phyloP scores from a whole-genome alignment of 2,888 invertebrate species.

The Machimus atricapillus region DNA sequence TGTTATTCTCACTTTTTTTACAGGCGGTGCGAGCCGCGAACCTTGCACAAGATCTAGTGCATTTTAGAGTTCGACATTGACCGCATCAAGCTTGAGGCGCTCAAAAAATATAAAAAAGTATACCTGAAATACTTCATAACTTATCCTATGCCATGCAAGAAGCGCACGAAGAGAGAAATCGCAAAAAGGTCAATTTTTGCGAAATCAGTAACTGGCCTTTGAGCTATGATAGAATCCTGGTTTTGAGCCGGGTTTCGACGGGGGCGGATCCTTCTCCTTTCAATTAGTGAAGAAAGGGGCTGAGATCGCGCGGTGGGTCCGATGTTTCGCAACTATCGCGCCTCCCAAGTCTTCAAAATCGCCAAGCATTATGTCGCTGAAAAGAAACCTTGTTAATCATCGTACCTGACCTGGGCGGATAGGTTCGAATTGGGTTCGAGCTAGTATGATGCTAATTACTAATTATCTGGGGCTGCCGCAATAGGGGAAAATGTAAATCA shows the following conservation, averaged over 20 bases:
- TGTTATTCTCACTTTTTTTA: neutral
- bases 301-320: neutral
- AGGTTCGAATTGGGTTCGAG: neutral
- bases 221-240: neutral
- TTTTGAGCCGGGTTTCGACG: neutral
- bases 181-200: neutral
- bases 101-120: neutral
- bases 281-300: neutral
- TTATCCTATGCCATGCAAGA: neutral
- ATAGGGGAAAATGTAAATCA: neutral
- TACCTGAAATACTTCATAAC: neutral
- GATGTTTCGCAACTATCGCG: neutral
- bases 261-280: neutral
- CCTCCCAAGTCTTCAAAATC: neutral
- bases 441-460: neutral
- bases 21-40: neutral
- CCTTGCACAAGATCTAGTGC: neutral
- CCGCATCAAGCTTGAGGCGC: neutral
- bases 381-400: neutral
- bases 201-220: neutral
- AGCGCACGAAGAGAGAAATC: neutral
- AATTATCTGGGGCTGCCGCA: neutral
- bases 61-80: conserved; percentile 1
- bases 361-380: neutral
- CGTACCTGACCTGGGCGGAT: neutral